Base-by-base conservation (phyloP, 92 coral and sea anemone genomes). In the Plumapathes pennacea region DNA sequence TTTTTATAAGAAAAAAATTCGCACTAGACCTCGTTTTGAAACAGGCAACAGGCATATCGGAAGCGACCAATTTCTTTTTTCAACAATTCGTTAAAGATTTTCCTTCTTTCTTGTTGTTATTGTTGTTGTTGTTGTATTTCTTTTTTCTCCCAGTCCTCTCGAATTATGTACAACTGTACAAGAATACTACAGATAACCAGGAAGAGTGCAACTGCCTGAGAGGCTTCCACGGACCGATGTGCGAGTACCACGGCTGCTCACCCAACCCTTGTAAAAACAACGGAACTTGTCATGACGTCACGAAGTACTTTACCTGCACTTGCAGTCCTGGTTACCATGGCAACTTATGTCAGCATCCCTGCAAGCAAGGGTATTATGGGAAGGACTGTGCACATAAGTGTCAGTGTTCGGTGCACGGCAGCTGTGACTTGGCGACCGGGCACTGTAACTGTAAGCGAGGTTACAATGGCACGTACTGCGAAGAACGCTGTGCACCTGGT, bases 151-250 rank as follows among this genome's bases (percentile, higher is more conserved):
- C n/a, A n/a, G n/a, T n/a, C n/a, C n/a, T n/a, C n/a, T n/a, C n/a
- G n/a, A n/a, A n/a, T n/a, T n/a, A n/a, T n/a, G n/a, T n/a, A n/a
- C n/a, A n/a, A n/a, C n/a, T n/a, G n/a, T n/a, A n/a, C n/a, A n/a
- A n/a, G n/a, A n/a, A n/a, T n/a, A n/a, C n/a, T n/a, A n/a, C n/a
- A n/a, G n/a, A n/a, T n/a, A n/a, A n/a, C n/a, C n/a, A n/a, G n/a
- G n/a, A n/a, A n/a, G n/a, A n/a, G n/a, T 94, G 99, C 51, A 82
- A 79, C 39, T 94, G 99, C 48, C 51, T 48, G 37, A 57, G 15
- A 20, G 96, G 96, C 46, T 89, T 76, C 84, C 99, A 94, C 67
- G 99, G 99, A 10, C 73, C 80, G 49, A 88, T 96, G 43, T 94
- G 99, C 57, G 80, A 89, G 51, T 89, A 94, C 59, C 67, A 46